Evolutionary conservation across 2,113 vertebrate species (phyloP).

Genomic region (Aspidoscelis tigris): DNA sequence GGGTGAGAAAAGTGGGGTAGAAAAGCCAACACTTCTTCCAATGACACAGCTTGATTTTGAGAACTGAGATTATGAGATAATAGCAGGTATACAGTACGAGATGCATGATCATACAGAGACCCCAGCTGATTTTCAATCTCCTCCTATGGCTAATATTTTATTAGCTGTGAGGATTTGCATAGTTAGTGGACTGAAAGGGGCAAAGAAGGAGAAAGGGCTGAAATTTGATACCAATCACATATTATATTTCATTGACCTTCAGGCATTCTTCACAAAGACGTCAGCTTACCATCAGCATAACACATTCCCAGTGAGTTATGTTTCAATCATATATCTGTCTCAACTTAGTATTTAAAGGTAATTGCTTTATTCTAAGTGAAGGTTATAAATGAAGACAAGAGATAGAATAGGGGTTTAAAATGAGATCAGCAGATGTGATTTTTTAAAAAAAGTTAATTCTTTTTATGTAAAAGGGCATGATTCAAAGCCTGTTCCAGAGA

Average conservation of each 20-base stretch:
- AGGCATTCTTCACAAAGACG: conserved; percentile 2
- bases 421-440: neutral
- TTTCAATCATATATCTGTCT: conserved; percentile 35
- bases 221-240: conserved; percentile 3
- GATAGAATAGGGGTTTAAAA: neutral
- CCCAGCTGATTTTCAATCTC: conserved; percentile 1
- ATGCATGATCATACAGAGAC: neutral
- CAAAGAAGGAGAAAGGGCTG: neutral
- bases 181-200: neutral
- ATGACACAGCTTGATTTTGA: neutral
- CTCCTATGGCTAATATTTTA: neutral
- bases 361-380: conserved; percentile 18
- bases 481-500: neutral
- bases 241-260: conserved; percentile 32
- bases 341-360: conserved; percentile 35
- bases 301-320: conserved; percentile 23
- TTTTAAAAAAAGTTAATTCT: neutral
- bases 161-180: neutral
- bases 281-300: neutral
- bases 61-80: neutral
- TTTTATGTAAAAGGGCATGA: neutral
- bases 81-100: neutral
- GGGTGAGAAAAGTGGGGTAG: too few species aligned
- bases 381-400: conserved; percentile 6
- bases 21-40: too few species aligned